Percentiles rank a stretch among this genome's conserved stretches.
These are phyloP conservation scores for Calliphora vomitoria DNA, from an alignment of 2,888 invertebrate genomes.

Conservation along the genomic window DNA sequence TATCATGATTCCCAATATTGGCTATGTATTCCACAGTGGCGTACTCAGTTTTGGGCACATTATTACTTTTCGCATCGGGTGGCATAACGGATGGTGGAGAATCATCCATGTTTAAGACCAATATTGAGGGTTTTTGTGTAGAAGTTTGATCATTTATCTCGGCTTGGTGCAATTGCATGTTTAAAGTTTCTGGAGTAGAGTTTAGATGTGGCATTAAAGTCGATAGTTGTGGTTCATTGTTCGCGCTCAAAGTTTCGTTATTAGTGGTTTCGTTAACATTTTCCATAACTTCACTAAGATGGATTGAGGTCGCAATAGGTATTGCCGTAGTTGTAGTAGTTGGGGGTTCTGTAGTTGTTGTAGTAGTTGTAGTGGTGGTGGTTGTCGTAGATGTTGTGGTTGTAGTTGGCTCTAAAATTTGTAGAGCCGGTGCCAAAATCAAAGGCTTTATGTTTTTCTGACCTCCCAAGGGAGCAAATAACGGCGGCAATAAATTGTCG, in stretches of 20 bases:
- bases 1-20: slow-evolving; percentile 72
- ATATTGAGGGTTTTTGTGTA: slow-evolving; percentile 57
- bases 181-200: slow-evolving; percentile 35
- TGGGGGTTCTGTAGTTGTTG: slow-evolving; percentile 72
- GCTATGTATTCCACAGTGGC: slow-evolving; percentile 83
- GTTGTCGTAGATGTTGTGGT: slow-evolving; percentile 74
- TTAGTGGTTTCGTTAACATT: slow-evolving; percentile 53
- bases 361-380: slow-evolving; percentile 72
- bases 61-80: slow-evolving; percentile 49
- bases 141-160: slow-evolving; percentile 24
- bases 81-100: slow-evolving; percentile 58
- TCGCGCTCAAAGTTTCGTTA: slow-evolving; percentile 49
- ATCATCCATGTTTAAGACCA: slow-evolving; percentile 70
- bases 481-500: slow-evolving; percentile 80
- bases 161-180: slow-evolving; percentile 1
- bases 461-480: slow-evolving; percentile 79
- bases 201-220: slow-evolving; percentile 16
- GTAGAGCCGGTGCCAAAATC: slow-evolving; percentile 75
- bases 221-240: slow-evolving; percentile 21
- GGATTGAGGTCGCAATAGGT: slow-evolving; percentile 12
- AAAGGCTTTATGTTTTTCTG: slow-evolving; percentile 78
- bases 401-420: slow-evolving; percentile 72
- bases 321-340: slow-evolving; percentile 67
- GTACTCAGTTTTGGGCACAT: slow-evolving; percentile 81
- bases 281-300: slow-evolving; percentile 13